These are phyloP conservation scores for Opisthograptis luteolata DNA, from an alignment of 2,888 invertebrate genomes.

Conservation along the genomic window DNA sequence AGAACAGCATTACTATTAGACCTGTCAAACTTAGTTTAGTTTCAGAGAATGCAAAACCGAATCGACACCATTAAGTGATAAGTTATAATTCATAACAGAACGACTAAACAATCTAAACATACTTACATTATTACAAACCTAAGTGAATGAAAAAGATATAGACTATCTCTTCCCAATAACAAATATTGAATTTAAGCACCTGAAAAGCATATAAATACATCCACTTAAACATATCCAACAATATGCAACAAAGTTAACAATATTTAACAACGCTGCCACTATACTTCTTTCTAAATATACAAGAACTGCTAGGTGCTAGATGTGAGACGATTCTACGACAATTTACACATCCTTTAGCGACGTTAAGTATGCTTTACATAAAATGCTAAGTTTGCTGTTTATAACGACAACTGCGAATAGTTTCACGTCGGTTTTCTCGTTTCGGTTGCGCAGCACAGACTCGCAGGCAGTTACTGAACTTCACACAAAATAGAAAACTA, in stretches of 20 bases:
- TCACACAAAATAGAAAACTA: neutral
- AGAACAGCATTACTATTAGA: too few relatives aligned
- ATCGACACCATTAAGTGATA: too few relatives aligned
- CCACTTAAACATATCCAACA: neutral
- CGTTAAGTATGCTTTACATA: neutral
- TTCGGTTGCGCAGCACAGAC: neutral
- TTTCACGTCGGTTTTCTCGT: neutral
- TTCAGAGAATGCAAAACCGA: too few relatives aligned
- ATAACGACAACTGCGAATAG: neutral
- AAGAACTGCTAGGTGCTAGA: neutral
- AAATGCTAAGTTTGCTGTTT: neutral
- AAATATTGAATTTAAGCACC: too few relatives aligned
- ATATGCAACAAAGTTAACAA: neutral
- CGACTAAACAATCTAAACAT: too few relatives aligned
- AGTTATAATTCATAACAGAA: too few relatives aligned
- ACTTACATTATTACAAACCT: too few relatives aligned
- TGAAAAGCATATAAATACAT: too few relatives aligned
- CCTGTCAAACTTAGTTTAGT: too few relatives aligned
- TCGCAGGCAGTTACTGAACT: neutral
- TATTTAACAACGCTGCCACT: neutral
- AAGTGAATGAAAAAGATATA: too few relatives aligned
- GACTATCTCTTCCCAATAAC: too few relatives aligned
- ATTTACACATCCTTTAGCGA: conserved; percentile 1
- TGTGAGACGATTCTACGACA: neutral
- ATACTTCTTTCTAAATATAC: neutral